Conservation (phyloP, 2,113 vertebrate species). For the Halichoeres trimaculatus region DNA sequence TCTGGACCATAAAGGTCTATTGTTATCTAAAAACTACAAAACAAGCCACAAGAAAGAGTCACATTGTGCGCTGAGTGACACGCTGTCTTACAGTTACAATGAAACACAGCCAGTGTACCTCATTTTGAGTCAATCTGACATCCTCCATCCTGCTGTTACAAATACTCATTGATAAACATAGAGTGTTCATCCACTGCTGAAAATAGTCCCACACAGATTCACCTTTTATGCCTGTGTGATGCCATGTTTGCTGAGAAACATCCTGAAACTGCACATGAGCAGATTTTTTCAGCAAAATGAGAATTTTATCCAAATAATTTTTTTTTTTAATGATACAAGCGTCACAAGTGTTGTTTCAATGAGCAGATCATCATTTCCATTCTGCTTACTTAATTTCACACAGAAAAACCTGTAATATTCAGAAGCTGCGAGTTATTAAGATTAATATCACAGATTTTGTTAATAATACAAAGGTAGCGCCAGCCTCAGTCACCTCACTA, state of each 20-base stretch:
- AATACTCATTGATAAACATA: background rate
- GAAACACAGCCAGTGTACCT: background rate
- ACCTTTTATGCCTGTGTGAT: background rate
- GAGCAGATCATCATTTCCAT: too few species aligned
- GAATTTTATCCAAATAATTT: too few species aligned
- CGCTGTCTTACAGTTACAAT: background rate
- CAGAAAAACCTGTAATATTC: too few species aligned
- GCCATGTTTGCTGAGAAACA: background rate
- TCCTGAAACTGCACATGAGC: too few species aligned
- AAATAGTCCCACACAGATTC: background rate
- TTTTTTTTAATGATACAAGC: too few species aligned
- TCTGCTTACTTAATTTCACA: too few species aligned
- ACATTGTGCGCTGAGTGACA: conserved; percentile 6
- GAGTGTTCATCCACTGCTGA: background rate
- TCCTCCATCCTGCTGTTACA: conserved; percentile 6
- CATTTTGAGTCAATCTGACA: conserved; percentile 4
- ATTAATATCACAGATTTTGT: background rate
- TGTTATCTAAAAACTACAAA: conserved; percentile 8
- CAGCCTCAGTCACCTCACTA: background rate
- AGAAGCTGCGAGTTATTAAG: background rate
- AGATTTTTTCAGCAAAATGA: too few species aligned
- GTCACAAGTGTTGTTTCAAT: too few species aligned
- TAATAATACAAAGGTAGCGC: background rate
- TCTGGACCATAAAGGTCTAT: background rate
- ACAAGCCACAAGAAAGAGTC: background rate